Conservation (phyloP, 2,888 invertebrate genomes). For the Drosophila conformis region DNA sequence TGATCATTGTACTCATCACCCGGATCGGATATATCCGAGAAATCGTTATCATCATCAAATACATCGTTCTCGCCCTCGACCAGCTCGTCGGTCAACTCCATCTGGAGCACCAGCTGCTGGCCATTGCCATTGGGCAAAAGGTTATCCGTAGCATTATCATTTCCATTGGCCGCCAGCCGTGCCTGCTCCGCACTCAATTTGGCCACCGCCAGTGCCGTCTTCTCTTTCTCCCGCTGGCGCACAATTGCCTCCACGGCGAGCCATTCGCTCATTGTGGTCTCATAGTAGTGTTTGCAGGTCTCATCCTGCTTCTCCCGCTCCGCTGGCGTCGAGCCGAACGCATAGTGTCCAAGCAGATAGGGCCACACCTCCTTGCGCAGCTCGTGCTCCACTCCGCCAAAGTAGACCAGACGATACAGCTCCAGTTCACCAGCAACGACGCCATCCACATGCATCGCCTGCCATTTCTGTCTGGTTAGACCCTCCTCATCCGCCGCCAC, state of each 20-base stretch:
- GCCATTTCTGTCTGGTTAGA: constrained; percentile 92
- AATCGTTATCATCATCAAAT: constrained; percentile 86
- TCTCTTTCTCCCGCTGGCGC: constrained; percentile 91
- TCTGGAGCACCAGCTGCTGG: not conserved
- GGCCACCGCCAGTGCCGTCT: constrained; percentile 93
- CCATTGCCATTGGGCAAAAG: constrained; percentile 27
- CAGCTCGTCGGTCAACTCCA: constrained; percentile 62
- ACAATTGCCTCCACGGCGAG: constrained; percentile 97
- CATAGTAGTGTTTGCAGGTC: constrained; percentile 91
- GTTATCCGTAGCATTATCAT: constrained; percentile 15
- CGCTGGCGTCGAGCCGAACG: constrained; percentile 89
- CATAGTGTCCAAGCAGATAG: constrained; percentile 93
- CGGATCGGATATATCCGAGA: constrained; percentile 86
- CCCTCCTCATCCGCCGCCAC: constrained; percentile 89
- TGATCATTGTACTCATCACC: constrained; percentile 78
- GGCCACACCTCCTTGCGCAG: constrained; percentile 94
- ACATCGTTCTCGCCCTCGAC: constrained; percentile 86
- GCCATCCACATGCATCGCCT: constrained; percentile 88
- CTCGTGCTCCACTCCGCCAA: constrained; percentile 93
- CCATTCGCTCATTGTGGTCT: constrained; percentile 98
- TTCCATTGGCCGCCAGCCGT: constrained; percentile 85
- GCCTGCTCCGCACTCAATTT: constrained; percentile 86
- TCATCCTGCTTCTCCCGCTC: constrained; percentile 89
- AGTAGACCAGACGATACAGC: constrained; percentile 93
- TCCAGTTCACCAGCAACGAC: constrained; percentile 88